A percentile compares a stretch with the other conserved stretches of the same genome.
Conservation (phyloP, 2,888 invertebrate genomes). For the Amiota minor region DNA sequence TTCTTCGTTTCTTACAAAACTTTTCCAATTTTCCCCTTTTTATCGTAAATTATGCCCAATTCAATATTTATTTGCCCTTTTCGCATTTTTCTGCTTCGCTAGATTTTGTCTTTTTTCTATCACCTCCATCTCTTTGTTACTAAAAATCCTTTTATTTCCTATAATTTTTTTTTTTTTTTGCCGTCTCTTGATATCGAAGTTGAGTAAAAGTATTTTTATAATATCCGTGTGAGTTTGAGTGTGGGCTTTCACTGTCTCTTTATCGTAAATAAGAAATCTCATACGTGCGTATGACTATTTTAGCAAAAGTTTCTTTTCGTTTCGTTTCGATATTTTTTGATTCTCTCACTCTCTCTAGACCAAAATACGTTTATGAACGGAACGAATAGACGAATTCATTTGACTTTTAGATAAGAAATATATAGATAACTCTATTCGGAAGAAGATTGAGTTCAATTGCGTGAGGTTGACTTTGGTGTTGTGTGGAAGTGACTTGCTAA, state of each 20-base stretch:
- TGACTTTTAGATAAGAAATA: conserved; percentile 35
- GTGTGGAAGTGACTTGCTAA: not conserved
- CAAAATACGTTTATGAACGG: conserved; percentile 53
- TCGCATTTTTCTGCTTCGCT: conserved; percentile 54
- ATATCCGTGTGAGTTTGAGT: conserved; percentile 63
- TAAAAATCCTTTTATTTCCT: conserved; percentile 23
- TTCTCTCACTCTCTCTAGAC: not conserved
- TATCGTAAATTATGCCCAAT: conserved; percentile 69
- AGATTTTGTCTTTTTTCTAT: conserved; percentile 56
- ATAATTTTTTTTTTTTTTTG: conserved; percentile 37
- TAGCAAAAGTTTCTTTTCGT: conserved; percentile 17
- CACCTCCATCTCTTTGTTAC: conserved; percentile 8
- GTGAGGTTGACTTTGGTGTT: not conserved
- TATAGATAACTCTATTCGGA: conserved; percentile 46
- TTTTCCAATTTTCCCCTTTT: conserved; percentile 70
- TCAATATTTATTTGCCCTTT: conserved; percentile 64
- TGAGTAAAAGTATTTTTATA: conserved; percentile 44
- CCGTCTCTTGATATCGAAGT: conserved; percentile 11
- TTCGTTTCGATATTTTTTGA: too few relatives aligned
- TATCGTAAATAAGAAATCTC: conserved; percentile 70
- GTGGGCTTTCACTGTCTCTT: conserved; percentile 52
- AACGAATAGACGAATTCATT: conserved; percentile 52
- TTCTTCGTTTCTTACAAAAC: conserved; percentile 46
- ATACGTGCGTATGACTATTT: conserved; percentile 59
- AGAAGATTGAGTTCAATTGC: too few relatives aligned